Percentiles rank a stretch among this genome's conserved stretches.
These are phyloP conservation scores for Sternarchorhynchus goeldii DNA, from an alignment of 2,797 vertebrate species.

Conservation along the genomic window DNA sequence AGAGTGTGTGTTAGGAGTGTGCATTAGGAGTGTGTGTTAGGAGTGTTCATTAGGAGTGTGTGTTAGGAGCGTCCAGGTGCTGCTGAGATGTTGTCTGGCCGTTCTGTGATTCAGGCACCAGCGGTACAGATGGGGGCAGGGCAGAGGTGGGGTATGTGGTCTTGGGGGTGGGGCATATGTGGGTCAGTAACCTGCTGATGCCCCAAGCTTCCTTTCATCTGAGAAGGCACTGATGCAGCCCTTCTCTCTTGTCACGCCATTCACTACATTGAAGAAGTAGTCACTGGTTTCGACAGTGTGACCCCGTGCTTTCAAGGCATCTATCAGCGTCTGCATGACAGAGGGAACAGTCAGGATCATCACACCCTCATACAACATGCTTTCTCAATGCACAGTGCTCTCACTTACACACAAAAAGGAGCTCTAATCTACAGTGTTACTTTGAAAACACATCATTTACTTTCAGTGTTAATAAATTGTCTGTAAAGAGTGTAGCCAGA, in stretches of 20 bases:
- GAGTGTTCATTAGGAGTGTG: no score
- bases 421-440: no score
- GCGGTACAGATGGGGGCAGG: not conserved
- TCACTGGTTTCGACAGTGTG: conserved; percentile 27
- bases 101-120: conserved; percentile 2
- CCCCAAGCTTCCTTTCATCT: conserved; percentile 70
- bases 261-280: conserved; percentile 74
- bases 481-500: conserved; percentile 10
- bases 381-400: no score
- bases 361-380: no score
- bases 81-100: not conserved
- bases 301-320: conserved; percentile 58
- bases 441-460: no score
- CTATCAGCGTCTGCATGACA: conserved; percentile 60
- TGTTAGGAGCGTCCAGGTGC: not conserved
- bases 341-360: not conserved
- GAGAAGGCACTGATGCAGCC: conserved; percentile 73
- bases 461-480: no score
- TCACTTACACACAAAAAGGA: no score
- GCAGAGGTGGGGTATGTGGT: not conserved
- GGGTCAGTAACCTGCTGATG: conserved; percentile 72
- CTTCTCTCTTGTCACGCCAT: conserved; percentile 67
- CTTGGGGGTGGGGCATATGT: no score
- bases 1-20: no score
- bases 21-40: no score